Conservation (phyloP, 1,140 invertebrate genomes). For the Apocrypta bakeri region DNA sequence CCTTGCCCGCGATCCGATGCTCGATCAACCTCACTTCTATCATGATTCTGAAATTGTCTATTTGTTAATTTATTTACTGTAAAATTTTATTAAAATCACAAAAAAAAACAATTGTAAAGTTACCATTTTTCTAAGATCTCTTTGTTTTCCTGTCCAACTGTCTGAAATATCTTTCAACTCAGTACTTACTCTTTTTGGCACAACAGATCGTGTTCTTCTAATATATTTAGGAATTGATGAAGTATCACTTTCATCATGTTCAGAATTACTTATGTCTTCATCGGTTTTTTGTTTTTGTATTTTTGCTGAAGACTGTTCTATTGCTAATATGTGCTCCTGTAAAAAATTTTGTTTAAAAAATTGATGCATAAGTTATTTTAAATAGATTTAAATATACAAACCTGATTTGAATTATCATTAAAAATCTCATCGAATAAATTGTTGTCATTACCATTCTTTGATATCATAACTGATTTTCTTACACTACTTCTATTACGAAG, state of each 20-base stretch:
- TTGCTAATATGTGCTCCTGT: no score
- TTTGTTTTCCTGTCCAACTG: background rate
- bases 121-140: background rate
- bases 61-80: no score
- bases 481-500: background rate
- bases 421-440: slow-evolving; percentile 36
- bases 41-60: no score
- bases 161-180: background rate
- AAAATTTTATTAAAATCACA: no score
- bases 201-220: slow-evolving; percentile 1
- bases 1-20: no score
- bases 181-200: background rate
- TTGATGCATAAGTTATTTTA: no score
- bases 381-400: slow-evolving; percentile 3
- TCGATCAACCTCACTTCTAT: no score
- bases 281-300: background rate
- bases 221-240: slow-evolving; percentile 29
- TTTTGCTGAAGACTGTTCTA: background rate
- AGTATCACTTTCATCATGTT: slow-evolving; percentile 10
- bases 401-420: background rate
- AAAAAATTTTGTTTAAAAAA: no score
- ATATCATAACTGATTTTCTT: no score
- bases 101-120: no score
- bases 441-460: no score
- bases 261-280: background rate